Evolutionary conservation across 1,140 invertebrate species (phyloP), one percentile per base, ranked within the genome.

Genomic region (Pseudomyrmex dendroicus): DNA sequence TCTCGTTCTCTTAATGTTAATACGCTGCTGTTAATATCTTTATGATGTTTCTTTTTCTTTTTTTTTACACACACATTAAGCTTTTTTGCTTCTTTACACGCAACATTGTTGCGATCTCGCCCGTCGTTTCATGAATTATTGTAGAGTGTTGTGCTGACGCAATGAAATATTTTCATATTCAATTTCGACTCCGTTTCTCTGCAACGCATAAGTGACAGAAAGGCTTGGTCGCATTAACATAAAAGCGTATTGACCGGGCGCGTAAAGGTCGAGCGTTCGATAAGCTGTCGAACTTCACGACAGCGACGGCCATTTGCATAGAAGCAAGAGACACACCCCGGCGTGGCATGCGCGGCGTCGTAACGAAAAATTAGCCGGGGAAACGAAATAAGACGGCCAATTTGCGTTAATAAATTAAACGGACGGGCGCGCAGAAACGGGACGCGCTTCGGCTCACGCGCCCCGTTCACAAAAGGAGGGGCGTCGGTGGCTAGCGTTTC

Each of bases 381-480:
- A 52, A 50, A 66, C 66, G 48, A 70, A 48, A 70, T 10, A 35
- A 64, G 25, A 70, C 10, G 22, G 25, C 35, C 15, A 78, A 78
- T 78, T 70, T 67, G 15, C 54, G 64, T 20, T 70, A 80, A 70
- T 80, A 80, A 80, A 80, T 80, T 80, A 70, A 70, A 59, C 5
- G 35, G 35, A 35, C 35, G 17, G 17, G 20, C 20, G 66, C 44
- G 17, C 9, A 67, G n/a, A 20, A 25, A 8, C 12, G n/a, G 35
- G 15, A 68, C 44, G 44, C 22, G n/a, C 12, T 17, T 2, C 50
- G 50, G 54, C 9, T n/a, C 62, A 54, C 13, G 76, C 20, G 5
- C 35, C 35, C 35, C 5, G 35, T 17, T 5, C 66, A 59, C 56
- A 70, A 59, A 61, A 61, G 66, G 10, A 61, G 54, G 20, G 61